Conservation (phyloP, 2,888 invertebrate genomes). For the Acanthosepion pharaonis region DNA sequence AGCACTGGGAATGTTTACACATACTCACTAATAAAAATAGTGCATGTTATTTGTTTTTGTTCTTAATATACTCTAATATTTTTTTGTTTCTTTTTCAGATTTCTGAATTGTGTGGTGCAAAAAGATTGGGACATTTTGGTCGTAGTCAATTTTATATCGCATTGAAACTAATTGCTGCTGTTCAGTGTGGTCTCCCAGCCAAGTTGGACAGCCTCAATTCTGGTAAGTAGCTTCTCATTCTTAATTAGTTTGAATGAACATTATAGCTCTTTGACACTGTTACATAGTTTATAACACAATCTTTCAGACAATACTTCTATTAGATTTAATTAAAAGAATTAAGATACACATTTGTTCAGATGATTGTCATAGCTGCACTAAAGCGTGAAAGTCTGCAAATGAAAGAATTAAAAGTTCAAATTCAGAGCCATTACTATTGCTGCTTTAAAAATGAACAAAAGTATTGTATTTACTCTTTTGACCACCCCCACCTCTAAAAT, state of each 20-base stretch:
- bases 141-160: slow-evolving; percentile 76
- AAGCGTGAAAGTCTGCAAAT: not conserved
- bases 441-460: too few relatives aligned
- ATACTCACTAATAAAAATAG: not conserved
- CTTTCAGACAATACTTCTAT: too few relatives aligned
- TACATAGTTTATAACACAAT: too few relatives aligned
- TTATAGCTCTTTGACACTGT: not conserved
- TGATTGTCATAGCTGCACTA: not conserved
- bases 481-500: too few relatives aligned
- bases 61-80: not conserved
- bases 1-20: too few relatives aligned
- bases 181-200: slow-evolving; percentile 74
- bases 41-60: not conserved
- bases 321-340: not conserved
- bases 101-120: slow-evolving; percentile 75
- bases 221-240: slow-evolving; percentile 60
- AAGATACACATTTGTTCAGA: not conserved
- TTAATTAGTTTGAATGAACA: not conserved
- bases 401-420: too few relatives aligned
- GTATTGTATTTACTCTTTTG: too few relatives aligned
- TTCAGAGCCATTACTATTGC: too few relatives aligned
- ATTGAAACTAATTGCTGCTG: slow-evolving; percentile 74
- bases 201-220: slow-evolving; percentile 71
- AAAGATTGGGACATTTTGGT: slow-evolving; percentile 75
- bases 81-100: slow-evolving; percentile 66